phyloP scores from a whole-genome alignment of 2,113 vertebrate genomes.

The Rhabdomys dilectus region DNA sequence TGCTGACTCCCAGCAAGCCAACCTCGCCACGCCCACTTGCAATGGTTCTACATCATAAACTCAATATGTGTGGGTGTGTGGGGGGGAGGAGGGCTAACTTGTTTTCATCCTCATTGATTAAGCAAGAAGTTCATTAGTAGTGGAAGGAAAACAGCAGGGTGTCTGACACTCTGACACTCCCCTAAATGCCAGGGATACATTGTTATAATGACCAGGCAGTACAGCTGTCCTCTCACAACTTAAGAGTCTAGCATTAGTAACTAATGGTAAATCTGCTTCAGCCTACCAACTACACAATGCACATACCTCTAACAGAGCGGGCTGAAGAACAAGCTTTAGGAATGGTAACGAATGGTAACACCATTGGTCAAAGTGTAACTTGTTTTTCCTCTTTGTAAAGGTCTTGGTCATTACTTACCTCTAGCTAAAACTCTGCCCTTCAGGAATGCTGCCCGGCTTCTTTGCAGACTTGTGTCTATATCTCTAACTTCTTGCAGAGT shows the following conservation, averaged over 20 bases:
- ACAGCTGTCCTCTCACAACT: not conserved
- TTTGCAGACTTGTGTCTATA: not conserved
- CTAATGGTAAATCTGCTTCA: not conserved
- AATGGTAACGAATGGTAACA: not conserved
- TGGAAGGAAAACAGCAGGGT: not conserved
- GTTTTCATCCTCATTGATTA: not conserved
- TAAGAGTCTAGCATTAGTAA: not conserved
- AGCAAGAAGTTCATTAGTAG: not conserved
- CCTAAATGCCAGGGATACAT: not conserved
- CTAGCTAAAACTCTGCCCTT: conserved; percentile 31
- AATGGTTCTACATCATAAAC: not conserved
- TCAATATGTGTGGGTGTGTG: too few relatives aligned
- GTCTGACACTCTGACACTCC: too few relatives aligned
- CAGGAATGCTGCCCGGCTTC: not conserved
- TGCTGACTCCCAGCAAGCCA: not conserved
- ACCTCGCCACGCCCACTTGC: not conserved
- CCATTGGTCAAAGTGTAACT: not conserved
- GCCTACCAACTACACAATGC: not conserved
- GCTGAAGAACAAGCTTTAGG: not conserved
- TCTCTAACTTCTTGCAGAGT: conserved; percentile 10
- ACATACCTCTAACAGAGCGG: not conserved
- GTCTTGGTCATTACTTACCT: not conserved
- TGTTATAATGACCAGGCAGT: not conserved
- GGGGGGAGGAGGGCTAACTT: not conserved
- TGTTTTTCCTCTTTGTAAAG: conserved; percentile 26